Conservation (phyloP, 2,113 vertebrate species). For the Pygoscelis adeliae region DNA sequence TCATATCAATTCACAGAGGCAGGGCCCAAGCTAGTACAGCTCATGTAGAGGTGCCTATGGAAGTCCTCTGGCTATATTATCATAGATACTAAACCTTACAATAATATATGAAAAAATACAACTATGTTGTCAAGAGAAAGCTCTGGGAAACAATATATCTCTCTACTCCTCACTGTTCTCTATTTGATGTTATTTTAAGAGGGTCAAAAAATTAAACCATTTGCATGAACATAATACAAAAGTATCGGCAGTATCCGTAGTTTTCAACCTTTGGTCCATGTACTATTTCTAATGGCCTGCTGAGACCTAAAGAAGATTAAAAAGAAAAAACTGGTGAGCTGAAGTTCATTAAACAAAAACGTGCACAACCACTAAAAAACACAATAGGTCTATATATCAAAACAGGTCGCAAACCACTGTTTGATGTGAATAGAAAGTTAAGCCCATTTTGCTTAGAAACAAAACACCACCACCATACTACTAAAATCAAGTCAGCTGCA, state of each 20-base stretch:
- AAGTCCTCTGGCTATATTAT: background rate
- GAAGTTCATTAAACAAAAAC: background rate
- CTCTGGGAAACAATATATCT: background rate
- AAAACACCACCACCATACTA: background rate
- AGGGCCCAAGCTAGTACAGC: background rate
- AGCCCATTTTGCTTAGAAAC: background rate
- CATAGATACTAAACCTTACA: background rate
- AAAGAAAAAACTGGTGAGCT: background rate
- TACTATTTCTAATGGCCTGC: background rate
- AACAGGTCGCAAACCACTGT: background rate
- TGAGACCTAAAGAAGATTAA: background rate
- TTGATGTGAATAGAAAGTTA: background rate
- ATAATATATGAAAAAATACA: background rate
- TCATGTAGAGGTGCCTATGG: background rate
- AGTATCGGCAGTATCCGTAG: background rate
- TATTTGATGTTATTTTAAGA: background rate
- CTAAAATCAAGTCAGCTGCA: background rate
- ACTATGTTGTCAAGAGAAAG: background rate
- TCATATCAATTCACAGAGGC: background rate
- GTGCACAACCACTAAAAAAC: background rate
- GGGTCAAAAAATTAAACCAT: background rate
- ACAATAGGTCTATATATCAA: background rate
- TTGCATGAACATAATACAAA: background rate
- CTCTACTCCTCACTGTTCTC: background rate
- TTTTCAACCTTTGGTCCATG: background rate